Percentiles rank a stretch among this genome's conserved stretches.
These are phyloP conservation scores for Xenopus petersii DNA, from an alignment of 2,797 vertebrate genomes.

Conservation along the genomic window DNA sequence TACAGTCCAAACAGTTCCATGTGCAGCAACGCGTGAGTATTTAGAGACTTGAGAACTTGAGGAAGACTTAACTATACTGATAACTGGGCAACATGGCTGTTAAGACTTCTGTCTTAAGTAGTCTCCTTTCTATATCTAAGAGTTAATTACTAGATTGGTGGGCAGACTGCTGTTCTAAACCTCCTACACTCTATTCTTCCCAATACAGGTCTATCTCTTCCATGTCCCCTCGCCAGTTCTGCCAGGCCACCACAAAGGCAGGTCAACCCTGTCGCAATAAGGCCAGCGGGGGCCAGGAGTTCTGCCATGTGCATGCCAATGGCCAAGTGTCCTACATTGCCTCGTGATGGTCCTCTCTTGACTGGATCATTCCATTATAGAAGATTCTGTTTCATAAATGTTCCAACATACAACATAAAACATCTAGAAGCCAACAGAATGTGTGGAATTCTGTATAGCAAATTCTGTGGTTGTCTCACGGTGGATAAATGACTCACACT, in stretches of 20 bases:
- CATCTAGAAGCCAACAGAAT: no score
- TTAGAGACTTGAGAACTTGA: no score
- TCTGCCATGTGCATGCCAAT: constrained; percentile 71
- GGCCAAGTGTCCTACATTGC: constrained; percentile 48
- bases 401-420: no score
- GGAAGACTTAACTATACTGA: no score
- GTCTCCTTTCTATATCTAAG: neutral
- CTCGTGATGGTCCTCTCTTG: neutral
- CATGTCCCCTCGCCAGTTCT: constrained; percentile 58
- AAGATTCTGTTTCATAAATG: no score
- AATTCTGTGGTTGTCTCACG: no score
- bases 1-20: constrained; percentile 56
- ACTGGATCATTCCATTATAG: no score
- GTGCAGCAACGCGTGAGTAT: constrained; percentile 63
- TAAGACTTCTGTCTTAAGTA: no score
- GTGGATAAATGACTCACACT: no score
- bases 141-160: neutral
- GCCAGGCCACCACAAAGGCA: constrained; percentile 69
- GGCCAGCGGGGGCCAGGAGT: constrained; percentile 64
- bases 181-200: neutral
- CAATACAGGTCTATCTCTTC: constrained; percentile 49
- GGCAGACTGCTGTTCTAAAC: neutral
- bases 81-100: no score
- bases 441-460: no score
- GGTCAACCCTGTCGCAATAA: constrained; percentile 75